Conservation (phyloP, 2,113 vertebrate species). For the Delphinapterus leucas region DNA sequence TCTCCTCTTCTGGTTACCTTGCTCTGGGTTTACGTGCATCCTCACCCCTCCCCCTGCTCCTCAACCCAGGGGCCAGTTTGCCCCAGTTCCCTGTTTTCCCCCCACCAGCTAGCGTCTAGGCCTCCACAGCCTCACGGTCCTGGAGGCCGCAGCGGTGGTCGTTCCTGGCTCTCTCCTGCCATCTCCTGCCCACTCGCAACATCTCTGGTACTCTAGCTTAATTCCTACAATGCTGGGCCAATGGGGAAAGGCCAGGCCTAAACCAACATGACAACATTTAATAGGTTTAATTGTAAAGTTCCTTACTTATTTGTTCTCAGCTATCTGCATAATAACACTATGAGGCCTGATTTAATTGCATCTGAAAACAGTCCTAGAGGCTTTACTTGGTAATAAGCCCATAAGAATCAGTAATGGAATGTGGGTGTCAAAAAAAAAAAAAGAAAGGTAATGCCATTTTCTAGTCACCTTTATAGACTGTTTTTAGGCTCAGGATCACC, state of each 20-base stretch:
- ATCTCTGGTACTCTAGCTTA: background rate
- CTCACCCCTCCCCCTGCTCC: background rate
- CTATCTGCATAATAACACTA: background rate
- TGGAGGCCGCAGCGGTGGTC: background rate
- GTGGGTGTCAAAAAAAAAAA: background rate
- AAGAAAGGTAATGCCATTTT: background rate
- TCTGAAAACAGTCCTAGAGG: background rate
- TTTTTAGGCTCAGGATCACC: background rate
- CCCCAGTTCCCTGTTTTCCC: background rate
- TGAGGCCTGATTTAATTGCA: background rate
- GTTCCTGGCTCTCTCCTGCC: conserved; percentile 63
- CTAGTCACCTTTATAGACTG: background rate
- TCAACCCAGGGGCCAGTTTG: background rate
- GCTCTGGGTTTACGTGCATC: background rate
- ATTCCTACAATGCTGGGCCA: rapidly evolving
- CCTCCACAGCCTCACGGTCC: background rate
- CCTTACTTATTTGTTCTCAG: background rate
- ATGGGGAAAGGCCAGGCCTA: background rate
- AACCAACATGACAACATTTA: background rate
- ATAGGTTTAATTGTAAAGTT: background rate
- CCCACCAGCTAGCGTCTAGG: background rate
- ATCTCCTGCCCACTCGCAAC: conserved; percentile 32
- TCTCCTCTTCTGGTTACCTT: background rate
- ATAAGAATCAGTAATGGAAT: background rate
- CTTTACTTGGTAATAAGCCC: background rate